Evolutionary conservation across 1,140 invertebrate species (phyloP).

Genomic region (Diorhabda elongata): DNA sequence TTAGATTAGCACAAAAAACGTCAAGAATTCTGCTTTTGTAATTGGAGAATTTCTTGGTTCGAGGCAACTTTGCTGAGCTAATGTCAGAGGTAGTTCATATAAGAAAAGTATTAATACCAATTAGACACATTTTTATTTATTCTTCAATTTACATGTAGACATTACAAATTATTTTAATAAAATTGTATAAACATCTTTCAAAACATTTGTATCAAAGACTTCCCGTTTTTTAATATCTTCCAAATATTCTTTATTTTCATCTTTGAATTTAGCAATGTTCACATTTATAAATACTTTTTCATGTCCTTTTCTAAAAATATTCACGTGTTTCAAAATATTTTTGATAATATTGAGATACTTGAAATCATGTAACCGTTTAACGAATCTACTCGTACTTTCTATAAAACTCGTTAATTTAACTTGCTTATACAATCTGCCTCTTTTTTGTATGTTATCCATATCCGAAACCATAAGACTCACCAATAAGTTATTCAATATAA

Average conservation of each 20-base stretch:
- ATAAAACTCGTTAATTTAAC: conserved; percentile 29
- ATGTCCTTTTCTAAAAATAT: conserved; percentile 12
- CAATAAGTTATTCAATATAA: conserved; percentile 33
- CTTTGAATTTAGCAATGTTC: background rate
- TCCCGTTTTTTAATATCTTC: background rate
- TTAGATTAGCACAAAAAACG: too few relatives aligned
- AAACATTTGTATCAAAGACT: conserved; percentile 1
- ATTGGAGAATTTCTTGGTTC: too few relatives aligned
- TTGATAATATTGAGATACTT: conserved; percentile 11
- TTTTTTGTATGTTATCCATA: conserved; percentile 32
- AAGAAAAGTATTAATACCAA: too few relatives aligned
- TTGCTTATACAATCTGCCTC: conserved; percentile 26
- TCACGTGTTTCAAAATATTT: background rate
- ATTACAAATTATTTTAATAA: too few relatives aligned
- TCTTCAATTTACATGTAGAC: too few relatives aligned
- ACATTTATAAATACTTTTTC: background rate
- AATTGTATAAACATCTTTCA: background rate
- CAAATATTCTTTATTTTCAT: conserved; percentile 8
- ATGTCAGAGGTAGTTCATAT: too few relatives aligned
- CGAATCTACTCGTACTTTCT: conserved; percentile 20
- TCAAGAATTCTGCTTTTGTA: too few relatives aligned
- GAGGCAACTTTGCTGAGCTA: too few relatives aligned
- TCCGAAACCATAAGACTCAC: conserved; percentile 32
- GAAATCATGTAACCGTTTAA: conserved; percentile 13
- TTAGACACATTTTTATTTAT: too few relatives aligned